Evolutionary conservation across 2,113 vertebrate species (phyloP), one percentile per base, ranked within the genome.

Genomic region (Scomber colias): DNA sequence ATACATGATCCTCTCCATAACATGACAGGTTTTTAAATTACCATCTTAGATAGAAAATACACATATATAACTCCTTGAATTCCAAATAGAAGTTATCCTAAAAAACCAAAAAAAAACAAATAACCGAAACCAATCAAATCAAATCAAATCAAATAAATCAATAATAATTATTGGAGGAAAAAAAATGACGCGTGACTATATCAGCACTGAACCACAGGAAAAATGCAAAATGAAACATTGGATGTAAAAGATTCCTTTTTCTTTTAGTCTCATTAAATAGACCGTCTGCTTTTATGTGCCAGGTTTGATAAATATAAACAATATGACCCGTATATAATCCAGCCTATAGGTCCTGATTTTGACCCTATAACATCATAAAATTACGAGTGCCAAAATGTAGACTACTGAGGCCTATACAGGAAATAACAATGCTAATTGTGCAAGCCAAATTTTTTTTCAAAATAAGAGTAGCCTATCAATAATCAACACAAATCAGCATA

Each of bases 1-100:
- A 95, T 96, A 98, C 97, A 96, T 87, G 88, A 94, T 91, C 93
- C 92, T 93, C 94, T 96, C 94, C 94, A 93, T 96, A 95, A 97
- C 96, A 96, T 95, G 96, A 96, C 96, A 96, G 92, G 61, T 93
- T 92, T 82, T 94, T 90, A 94, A 96, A 95, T 95, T 86, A 95
- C 92, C 95, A 94, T 95, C 86, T 94, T 91, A 93, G 86, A 92
- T 91, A 86, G 86, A 89, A 95, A 95, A 94, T 93, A 96, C 97
- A 96, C 89, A 92, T 96, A 92, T 96, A 95, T 95, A 92, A 97
- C 95, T 95, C 95, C 93, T 96, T 94, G 94, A 95, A 94, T 96
- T 96, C 93, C 93, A 95, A 94, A 93, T 95, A 91, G 93, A 97
- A 95, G 94, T 95, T 95, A 94, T 95, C 94, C 94, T 96, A 91